Percentiles rank a stretch among this genome's conserved stretches.
Evolutionary conservation across 2,113 vertebrate species (phyloP).

Genomic region (Dolichotis patagonum): DNA sequence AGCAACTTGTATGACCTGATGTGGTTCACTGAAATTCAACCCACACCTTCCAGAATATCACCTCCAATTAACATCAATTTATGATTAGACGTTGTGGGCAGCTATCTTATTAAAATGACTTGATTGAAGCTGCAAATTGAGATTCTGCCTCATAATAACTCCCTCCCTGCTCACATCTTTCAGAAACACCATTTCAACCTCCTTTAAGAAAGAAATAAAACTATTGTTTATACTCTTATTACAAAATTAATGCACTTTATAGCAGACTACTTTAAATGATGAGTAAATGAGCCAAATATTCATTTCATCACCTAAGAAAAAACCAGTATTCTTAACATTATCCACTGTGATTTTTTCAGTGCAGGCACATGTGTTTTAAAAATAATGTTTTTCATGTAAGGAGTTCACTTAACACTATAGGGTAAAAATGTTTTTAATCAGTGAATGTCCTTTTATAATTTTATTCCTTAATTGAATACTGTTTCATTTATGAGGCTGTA

Average conservation of each 20-base stretch:
- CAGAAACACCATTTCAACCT: conserved; percentile 30
- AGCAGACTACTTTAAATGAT: conserved; percentile 21
- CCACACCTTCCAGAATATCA: conserved; percentile 19
- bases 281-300: conserved; percentile 2
- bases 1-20: neutral
- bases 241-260: neutral
- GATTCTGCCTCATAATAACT: neutral
- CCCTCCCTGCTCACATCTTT: neutral
- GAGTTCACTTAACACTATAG: neutral
- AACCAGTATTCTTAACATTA: neutral
- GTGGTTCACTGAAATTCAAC: conserved; percentile 33
- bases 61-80: conserved; percentile 31
- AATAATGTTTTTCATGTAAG: neutral
- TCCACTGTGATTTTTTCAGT: neutral
- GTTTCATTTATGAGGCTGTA: neutral
- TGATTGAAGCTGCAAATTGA: conserved; percentile 20
- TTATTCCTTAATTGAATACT: neutral
- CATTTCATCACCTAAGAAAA: neutral
- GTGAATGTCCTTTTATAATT: neutral
- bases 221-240: neutral
- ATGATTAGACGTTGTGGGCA: neutral
- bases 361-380: neutral
- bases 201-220: conserved; percentile 30
- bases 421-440: neutral
- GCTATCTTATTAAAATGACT: conserved; percentile 25